Base-by-base conservation (phyloP, 1,140 invertebrate genomes). In the Bombus polaris region DNA sequence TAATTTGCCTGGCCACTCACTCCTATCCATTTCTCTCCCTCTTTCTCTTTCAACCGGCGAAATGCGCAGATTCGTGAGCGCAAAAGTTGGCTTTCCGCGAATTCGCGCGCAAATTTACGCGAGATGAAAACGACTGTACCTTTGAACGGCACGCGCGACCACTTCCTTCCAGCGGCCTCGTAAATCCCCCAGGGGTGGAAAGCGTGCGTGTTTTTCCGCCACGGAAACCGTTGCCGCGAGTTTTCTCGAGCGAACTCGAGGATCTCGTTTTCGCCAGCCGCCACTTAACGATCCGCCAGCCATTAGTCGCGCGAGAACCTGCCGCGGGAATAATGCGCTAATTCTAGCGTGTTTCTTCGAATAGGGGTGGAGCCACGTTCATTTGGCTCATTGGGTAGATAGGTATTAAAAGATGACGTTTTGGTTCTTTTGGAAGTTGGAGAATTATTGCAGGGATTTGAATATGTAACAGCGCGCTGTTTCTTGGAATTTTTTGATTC, bases 91-190 rank as follows among this genome's bases (percentile, higher is more conserved):
- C 32, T 87, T 89, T 89, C 88, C 81, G 70, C 81, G 88, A 90
- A 90, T 89, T 81, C 74, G 44, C 81, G 86, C 85, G 85, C 81
- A 87, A 90, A 90, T 90, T 90, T 90, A 90, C 89, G 78, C 88
- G 77, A 47, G 85, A 89, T 82, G 81, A 77, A 75, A 85, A 87
- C 74, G 77, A 62, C 28, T 12, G 66, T 53, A 47, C 74, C 28
- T 85, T 89, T 89, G 88, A 87, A 65, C 79, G 72, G 75, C 83
- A 71, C 62, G 62, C 80, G 83, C 77, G 79, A 85, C 83, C 70
- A 85, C 70, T 80, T 85, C 83, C 77, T 84, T 82, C 83, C 83
- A 73, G 59, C 37, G 57, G n/a, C 44, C 72, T 53, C 83, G 88
- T 89, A 89, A 89, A 89, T 86, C 79, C 88, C 77, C 35, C 3